phyloP scores from a whole-genome alignment of 30 jellyfish, hydroid and myxozoan species.

The Sanderia malayensis region DNA sequence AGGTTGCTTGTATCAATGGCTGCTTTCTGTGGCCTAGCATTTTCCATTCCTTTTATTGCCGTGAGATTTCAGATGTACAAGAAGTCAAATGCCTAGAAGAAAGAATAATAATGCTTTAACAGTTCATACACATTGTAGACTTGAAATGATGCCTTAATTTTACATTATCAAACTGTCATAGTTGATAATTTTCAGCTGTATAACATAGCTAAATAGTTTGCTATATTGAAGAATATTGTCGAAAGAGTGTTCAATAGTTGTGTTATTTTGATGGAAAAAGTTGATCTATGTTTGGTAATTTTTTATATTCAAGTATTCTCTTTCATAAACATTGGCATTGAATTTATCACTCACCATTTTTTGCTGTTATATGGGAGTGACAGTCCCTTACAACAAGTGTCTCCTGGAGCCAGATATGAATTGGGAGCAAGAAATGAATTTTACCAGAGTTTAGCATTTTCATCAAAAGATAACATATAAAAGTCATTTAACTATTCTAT shows the following conservation, averaged over 20 bases:
- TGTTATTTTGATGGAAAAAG: background rate
- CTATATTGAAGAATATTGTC: background rate
- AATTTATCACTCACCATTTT: no score
- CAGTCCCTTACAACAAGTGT: no score
- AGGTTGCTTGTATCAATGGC: constrained; percentile 73
- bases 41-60: constrained; percentile 90
- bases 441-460: no score
- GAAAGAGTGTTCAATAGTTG: background rate
- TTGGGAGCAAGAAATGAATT: no score
- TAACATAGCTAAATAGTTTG: background rate
- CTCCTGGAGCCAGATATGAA: no score
- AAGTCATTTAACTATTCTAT: no score
- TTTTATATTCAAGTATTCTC: no score
- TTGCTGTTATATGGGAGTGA: no score
- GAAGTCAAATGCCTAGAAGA: constrained; percentile 67
- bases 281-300: no score
- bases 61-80: constrained; percentile 94
- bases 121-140: constrained; percentile 1
- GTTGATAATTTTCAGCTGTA: background rate
- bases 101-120: background rate
- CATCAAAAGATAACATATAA: no score
- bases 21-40: constrained; percentile 77
- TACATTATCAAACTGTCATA: background rate
- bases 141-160: no score
- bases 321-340: no score